Conservation (phyloP, 2,888 invertebrate species). For the Aphodius granarius region DNA sequence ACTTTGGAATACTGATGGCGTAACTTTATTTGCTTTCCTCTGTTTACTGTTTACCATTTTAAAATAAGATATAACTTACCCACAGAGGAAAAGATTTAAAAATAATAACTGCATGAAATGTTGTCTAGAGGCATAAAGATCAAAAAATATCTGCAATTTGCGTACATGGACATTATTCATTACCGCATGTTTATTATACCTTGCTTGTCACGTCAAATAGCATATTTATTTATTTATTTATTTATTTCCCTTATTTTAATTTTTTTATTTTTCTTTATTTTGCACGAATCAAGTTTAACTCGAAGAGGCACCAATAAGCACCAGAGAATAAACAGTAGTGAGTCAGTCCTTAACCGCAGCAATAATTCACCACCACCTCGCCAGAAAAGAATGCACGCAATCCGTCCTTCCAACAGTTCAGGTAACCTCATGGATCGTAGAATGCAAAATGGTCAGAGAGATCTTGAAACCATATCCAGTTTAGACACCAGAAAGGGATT, state of each 20-base stretch:
- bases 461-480: conserved; percentile 58
- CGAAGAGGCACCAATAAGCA: conserved; percentile 36
- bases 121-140: no score
- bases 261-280: conserved; percentile 27
- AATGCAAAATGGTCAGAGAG: conserved; percentile 58
- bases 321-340: conserved; percentile 39
- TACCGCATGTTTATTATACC: no score
- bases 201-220: no score
- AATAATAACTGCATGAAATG: not conserved
- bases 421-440: conserved; percentile 50
- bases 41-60: no score
- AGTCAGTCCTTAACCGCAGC: conserved; percentile 41
- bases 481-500: conserved; percentile 65
- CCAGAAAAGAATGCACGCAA: conserved; percentile 38
- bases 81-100: no score
- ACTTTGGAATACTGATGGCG: not conserved
- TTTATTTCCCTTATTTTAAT: conserved; percentile 34
- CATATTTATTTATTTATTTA: not conserved
- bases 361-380: conserved; percentile 36
- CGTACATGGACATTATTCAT: no score
- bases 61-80: no score
- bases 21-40: not conserved
- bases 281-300: not conserved
- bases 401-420: conserved; percentile 49
- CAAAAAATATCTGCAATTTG: no score